These are phyloP conservation scores for Calcarius lapponicus DNA, from an alignment of 2,797 vertebrate species.

Conservation along the genomic window DNA sequence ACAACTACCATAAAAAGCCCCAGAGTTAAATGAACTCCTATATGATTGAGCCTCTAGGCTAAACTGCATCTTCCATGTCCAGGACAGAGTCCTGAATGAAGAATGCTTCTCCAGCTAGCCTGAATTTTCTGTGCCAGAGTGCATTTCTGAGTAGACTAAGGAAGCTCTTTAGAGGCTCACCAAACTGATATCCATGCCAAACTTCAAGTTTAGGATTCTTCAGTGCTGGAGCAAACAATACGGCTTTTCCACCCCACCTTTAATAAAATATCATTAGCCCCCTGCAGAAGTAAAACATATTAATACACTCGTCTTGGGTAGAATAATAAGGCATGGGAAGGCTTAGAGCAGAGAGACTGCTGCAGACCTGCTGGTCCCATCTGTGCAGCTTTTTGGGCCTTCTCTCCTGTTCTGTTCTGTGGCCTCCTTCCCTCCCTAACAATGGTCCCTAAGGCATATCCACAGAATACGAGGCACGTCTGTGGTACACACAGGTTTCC, in stretches of 20 bases:
- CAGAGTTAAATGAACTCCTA: neutral
- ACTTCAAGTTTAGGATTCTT: neutral
- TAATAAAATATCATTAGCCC: neutral
- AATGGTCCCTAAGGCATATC: neutral
- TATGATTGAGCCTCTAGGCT: neutral
- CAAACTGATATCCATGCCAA: neutral
- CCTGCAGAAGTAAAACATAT: neutral
- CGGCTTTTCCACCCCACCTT: neutral
- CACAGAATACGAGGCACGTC: fast-evolving
- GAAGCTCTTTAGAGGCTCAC: neutral
- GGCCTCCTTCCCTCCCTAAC: neutral
- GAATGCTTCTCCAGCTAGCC: neutral
- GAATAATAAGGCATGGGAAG: neutral
- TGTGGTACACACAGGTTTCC: fast-evolving
- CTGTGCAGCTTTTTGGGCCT: neutral
- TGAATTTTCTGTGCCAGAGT: neutral
- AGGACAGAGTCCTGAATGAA: neutral
- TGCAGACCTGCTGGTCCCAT: neutral
- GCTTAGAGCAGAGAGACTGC: neutral
- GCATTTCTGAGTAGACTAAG: neutral
- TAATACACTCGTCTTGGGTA: neutral
- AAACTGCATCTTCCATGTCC: neutral
- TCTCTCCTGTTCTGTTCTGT: neutral
- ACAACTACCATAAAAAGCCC: neutral
- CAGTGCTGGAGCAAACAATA: neutral